phyloP scores from a whole-genome alignment of 2,888 invertebrate species.

The Hyles lineata region DNA sequence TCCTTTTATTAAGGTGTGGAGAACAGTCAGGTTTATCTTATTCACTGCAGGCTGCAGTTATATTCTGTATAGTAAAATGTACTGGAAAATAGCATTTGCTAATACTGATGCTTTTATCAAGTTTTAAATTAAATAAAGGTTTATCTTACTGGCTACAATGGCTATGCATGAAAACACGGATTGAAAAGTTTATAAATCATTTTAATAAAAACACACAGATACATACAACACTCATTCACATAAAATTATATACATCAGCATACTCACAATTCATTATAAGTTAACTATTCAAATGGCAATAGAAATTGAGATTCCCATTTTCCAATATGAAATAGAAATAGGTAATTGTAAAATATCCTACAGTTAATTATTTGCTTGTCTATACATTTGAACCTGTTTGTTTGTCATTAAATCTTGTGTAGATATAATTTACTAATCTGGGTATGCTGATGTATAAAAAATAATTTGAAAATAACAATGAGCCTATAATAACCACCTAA shows the following conservation, averaged over 20 bases:
- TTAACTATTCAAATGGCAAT: background rate
- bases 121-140: no score
- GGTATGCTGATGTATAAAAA: background rate
- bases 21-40: no score
- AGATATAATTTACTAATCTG: background rate
- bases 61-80: no score
- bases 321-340: background rate
- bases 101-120: no score
- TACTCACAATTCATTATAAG: background rate
- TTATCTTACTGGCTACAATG: no score
- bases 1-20: no score
- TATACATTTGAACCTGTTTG: background rate
- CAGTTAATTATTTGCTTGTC: background rate
- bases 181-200: conserved; percentile 62
- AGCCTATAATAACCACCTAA: background rate
- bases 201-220: conserved; percentile 70
- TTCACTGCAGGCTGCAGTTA: no score
- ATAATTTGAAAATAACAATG: background rate
- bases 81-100: no score
- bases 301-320: conserved; percentile 12
- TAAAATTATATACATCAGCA: conserved; percentile 32
- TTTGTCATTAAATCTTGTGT: background rate
- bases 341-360: background rate
- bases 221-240: conserved; percentile 59
- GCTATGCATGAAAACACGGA: conserved; percentile 34